These are phyloP conservation scores for Brevimyrus niger DNA, from an alignment of 2,113 vertebrate genomes.

Conservation along the genomic window DNA sequence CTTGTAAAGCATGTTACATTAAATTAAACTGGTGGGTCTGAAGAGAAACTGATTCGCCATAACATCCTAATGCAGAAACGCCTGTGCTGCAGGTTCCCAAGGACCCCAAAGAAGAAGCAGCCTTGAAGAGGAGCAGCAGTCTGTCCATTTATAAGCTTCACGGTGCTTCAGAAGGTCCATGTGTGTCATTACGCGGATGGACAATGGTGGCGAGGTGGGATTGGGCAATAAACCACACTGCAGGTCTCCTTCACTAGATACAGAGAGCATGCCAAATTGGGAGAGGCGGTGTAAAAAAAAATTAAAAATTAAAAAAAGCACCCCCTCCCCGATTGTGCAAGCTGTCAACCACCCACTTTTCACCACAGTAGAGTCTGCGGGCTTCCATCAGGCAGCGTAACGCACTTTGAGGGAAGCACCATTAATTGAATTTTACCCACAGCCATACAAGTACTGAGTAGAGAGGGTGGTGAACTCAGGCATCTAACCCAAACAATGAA, in stretches of 20 bases:
- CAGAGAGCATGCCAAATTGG: not conserved
- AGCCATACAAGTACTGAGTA: not conserved
- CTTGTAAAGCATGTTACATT: not conserved
- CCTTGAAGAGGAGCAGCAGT: not conserved
- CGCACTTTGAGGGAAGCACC: not conserved
- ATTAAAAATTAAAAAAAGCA: not conserved
- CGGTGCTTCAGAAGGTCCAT: no score
- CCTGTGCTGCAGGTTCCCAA: not conserved
- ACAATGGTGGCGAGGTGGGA: not conserved
- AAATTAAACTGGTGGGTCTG: not conserved
- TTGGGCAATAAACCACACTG: not conserved
- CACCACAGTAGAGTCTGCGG: not conserved
- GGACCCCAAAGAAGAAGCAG: not conserved
- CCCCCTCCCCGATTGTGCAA: not conserved
- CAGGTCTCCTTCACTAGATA: not conserved
- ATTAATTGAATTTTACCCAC: conserved; percentile 1
- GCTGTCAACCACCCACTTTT: not conserved
- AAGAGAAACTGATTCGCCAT: not conserved
- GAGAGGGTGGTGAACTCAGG: not conserved
- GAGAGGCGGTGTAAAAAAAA: not conserved
- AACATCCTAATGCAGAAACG: not conserved
- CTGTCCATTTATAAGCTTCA: not conserved
- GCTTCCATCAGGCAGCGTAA: not conserved
- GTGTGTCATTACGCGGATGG: not conserved
- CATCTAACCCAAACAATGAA: not conserved